Evolutionary conservation across 2,888 invertebrate genomes (phyloP).

Genomic region (Aproaerema taeniolella): DNA sequence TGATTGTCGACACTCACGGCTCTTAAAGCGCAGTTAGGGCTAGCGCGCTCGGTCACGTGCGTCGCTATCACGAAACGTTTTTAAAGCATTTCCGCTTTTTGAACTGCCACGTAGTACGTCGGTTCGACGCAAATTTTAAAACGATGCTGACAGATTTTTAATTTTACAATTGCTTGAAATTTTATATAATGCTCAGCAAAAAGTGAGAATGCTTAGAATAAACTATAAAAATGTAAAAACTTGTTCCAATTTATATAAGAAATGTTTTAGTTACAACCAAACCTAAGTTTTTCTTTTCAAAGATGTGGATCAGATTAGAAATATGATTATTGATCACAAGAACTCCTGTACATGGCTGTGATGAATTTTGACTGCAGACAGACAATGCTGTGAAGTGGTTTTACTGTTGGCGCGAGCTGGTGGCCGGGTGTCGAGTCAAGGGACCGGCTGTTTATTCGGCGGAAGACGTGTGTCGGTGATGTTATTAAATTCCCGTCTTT

Average conservation of each 20-base stretch:
- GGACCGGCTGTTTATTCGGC: constrained; percentile 35
- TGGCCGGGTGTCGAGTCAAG: neutral
- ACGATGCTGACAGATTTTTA: constrained; percentile 14
- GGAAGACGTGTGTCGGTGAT: constrained; percentile 49
- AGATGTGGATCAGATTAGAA: too few species aligned
- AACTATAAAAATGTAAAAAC: too few species aligned
- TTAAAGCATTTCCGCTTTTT: constrained; percentile 58
- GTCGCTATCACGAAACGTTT: constrained; percentile 57
- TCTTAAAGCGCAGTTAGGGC: constrained; percentile 5
- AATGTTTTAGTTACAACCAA: too few species aligned
- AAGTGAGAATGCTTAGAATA: neutral
- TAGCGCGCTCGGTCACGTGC: constrained; percentile 47
- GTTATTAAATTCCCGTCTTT: constrained; percentile 65
- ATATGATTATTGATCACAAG: too few species aligned
- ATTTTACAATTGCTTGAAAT: neutral
- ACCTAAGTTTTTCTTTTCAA: too few species aligned
- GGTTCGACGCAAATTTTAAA: constrained; percentile 32
- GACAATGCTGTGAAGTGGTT: too few species aligned
- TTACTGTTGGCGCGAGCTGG: too few species aligned
- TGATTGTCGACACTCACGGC: constrained; percentile 22
- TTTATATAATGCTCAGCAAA: neutral
- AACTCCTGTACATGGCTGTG: too few species aligned
- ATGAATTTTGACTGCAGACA: too few species aligned
- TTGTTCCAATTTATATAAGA: too few species aligned
- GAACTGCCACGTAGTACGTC: constrained; percentile 38